A percentile compares a stretch with the other conserved stretches of the same genome.
Evolutionary conservation across 2,888 invertebrate genomes (phyloP).

Genomic region (Scaptomyza cyrtandrae): DNA sequence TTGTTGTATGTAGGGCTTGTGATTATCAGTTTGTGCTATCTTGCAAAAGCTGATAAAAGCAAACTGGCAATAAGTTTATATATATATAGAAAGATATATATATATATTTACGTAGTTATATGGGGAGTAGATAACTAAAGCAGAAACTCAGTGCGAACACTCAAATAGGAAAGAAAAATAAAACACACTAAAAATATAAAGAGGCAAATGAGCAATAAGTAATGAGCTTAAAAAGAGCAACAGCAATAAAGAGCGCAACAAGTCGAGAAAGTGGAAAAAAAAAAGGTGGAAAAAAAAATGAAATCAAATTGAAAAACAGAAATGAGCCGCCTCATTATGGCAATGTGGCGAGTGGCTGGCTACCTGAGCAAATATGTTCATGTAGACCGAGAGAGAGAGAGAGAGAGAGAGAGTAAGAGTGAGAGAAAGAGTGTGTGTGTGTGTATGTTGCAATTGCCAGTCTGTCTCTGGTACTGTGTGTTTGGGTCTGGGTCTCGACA

Average conservation of each 20-base stretch:
- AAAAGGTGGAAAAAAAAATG: not conserved
- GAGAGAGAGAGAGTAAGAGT: constrained; percentile 9
- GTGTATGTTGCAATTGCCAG: constrained; percentile 47
- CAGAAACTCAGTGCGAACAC: constrained; percentile 24
- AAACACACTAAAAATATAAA: not conserved
- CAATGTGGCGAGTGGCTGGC: constrained; percentile 30
- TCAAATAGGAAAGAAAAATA: constrained; percentile 5
- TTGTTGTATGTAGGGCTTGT: constrained; percentile 12
- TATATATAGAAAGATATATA: not conserved
- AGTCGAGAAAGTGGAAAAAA: constrained; percentile 50
- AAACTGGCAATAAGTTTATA: constrained; percentile 13
- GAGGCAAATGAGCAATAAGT: constrained; percentile 52
- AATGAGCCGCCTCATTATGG: constrained; percentile 66
- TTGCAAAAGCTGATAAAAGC: constrained; percentile 77
- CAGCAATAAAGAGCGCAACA: constrained; percentile 54
- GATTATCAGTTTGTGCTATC: constrained; percentile 68
- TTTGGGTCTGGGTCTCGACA: constrained; percentile 55
- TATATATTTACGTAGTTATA: not conserved
- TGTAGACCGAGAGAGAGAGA: constrained; percentile 15
- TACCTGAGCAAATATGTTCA: constrained; percentile 35
- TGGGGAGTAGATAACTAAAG: constrained; percentile 34
- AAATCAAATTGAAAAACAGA: constrained; percentile 39
- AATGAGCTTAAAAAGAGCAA: constrained; percentile 29
- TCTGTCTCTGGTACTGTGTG: constrained; percentile 54
- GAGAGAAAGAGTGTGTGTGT: constrained; percentile 24